Evolutionary conservation across 2,113 vertebrate genomes (phyloP).

Genomic region (Gnathonemus echidnorhynchus): DNA sequence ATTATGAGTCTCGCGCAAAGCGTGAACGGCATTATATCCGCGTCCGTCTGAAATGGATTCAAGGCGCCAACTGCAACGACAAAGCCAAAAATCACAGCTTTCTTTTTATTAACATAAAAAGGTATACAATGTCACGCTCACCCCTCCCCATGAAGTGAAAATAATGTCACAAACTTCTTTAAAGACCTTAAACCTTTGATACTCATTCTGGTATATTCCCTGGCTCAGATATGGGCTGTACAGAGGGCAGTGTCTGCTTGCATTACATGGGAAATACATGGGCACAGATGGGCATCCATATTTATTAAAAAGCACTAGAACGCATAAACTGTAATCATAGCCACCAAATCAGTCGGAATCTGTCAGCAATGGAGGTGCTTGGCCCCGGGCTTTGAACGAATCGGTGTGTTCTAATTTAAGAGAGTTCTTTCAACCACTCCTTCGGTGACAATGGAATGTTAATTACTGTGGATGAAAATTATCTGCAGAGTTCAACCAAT

Average conservation of each 20-base stretch:
- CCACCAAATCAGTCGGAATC: conserved; percentile 14
- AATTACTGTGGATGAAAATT: conserved; percentile 24
- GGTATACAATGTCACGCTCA: neutral
- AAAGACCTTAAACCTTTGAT: neutral
- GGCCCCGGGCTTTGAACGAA: conserved; percentile 9
- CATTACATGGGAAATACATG: neutral
- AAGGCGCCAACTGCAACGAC: neutral
- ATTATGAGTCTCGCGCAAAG: neutral
- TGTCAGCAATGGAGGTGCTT: neutral
- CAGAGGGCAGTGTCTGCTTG: neutral
- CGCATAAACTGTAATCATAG: conserved; percentile 11
- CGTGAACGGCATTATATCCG: neutral
- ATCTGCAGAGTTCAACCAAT: conserved; percentile 27
- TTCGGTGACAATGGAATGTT: conserved; percentile 18
- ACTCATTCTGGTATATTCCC: neutral
- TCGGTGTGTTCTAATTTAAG: conserved; percentile 24
- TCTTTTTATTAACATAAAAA: neutral
- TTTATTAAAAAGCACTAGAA: conserved; percentile 18
- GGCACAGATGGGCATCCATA: conserved; percentile 25
- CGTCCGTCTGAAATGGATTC: neutral
- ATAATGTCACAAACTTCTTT: neutral
- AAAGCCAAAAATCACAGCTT: neutral
- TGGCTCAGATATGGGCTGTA: neutral
- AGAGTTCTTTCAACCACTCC: conserved; percentile 12
- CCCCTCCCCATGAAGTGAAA: neutral